A percentile compares a stretch with the other conserved stretches of the same genome.
Evolutionary conservation across 1,140 invertebrate species (phyloP).

Genomic region (Bombus soroeensis): DNA sequence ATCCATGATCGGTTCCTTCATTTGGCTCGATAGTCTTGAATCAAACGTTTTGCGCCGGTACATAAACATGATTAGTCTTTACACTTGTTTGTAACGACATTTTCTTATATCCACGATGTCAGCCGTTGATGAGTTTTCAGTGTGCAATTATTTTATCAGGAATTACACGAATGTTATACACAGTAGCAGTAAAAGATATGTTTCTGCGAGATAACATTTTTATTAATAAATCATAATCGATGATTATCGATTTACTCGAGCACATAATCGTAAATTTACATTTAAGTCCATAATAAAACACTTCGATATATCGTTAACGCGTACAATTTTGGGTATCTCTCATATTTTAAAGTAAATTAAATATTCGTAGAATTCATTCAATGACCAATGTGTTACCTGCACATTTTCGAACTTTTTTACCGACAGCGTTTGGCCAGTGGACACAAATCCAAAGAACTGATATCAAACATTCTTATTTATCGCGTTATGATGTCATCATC

Average conservation of each 20-base stretch:
- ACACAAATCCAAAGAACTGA: too few species aligned
- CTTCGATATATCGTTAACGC: not conserved
- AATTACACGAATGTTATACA: not conserved
- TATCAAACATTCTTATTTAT: not conserved
- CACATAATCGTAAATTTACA: not conserved
- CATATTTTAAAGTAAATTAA: too few species aligned
- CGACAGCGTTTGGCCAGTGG: not conserved
- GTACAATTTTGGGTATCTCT: too few species aligned
- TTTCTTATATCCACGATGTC: not conserved
- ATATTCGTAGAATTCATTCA: not conserved
- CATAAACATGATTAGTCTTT: not conserved
- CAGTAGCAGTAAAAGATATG: not conserved
- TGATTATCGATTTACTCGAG: not conserved
- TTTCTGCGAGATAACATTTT: not conserved
- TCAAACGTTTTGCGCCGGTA: not conserved
- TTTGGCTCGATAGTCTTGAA: not conserved
- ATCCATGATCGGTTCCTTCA: not conserved
- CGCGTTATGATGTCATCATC: slow-evolving; percentile 9
- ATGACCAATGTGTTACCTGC: too few species aligned
- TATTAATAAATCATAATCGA: not conserved
- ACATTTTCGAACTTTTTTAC: not conserved
- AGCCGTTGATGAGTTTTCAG: not conserved
- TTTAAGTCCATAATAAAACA: not conserved
- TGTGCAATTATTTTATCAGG: not conserved
- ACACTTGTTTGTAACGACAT: slow-evolving; percentile 13